Evolutionary conservation across 2,797 vertebrate species (phyloP), one percentile per base, ranked within the genome.

Genomic region (Malacoctenus gilli): DNA sequence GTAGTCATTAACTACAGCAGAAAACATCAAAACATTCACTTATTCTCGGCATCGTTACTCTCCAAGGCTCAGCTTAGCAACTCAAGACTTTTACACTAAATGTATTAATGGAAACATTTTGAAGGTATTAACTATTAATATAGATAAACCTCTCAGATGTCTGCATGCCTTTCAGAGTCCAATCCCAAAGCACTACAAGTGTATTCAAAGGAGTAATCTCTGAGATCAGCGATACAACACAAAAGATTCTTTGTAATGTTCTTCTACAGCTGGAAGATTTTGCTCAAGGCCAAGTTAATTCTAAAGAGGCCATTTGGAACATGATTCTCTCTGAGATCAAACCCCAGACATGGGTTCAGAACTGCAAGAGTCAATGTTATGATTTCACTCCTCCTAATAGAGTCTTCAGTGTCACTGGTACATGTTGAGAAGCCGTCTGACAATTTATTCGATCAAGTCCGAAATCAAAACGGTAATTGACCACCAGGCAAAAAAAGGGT

Each of bases 271-370:
- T 44, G 16, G 54, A 13, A 59, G 37, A 37, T 15, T 73, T 67
- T 62, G 52, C 77, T 68, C 31, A 13, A 23, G 41, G 54, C 63
- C 39, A 21, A 38, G 30, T 49, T 56, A 37, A 48, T 66, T 68
- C 58, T 48, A 40, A 76, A 67, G 8, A 70, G 60, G 56, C 67
- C 21, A 23, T 31, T 37, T 72, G 53, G 32, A 78, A 60, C 12
- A 30, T 46, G 50, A 42, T 59, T 68, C 25, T 44, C 55, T 61
- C 43, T 34, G 46, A 70, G 35, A 59, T 23, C 56, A 65, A 72
- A 73, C 13, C 9, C 12, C 32, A 48, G n/a, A 48, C 42, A 13
- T 52, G 42, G 60, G 61, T 48, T 20, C 30, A 15, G 47, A 55
- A 41, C 21, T 37, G 12, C 31, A 58, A 30, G 2, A 47, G 30